These are phyloP conservation scores for Aeoliscus strigatus DNA, from an alignment of 2,797 vertebrate species.

Conservation along the genomic window DNA sequence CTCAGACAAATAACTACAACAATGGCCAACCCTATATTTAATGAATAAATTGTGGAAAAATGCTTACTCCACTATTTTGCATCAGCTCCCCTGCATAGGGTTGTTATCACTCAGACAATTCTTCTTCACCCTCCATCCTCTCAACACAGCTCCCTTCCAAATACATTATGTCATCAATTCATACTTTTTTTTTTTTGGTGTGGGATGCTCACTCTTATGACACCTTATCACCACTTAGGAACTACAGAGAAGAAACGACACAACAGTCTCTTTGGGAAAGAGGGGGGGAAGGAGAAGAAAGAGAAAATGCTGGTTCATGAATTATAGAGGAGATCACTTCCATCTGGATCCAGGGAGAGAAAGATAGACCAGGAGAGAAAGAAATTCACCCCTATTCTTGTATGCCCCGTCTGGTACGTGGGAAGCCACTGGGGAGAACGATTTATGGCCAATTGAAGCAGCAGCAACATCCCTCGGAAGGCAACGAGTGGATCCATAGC, in stretches of 20 bases:
- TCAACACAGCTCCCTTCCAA: slow-evolving; percentile 24
- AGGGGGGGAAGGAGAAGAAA: slow-evolving; percentile 51
- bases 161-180: slow-evolving; percentile 29
- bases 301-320: slow-evolving; percentile 83
- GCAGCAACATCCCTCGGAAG: slow-evolving; percentile 96
- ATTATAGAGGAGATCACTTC: slow-evolving; percentile 91
- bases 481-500: slow-evolving; percentile 97
- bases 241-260: slow-evolving; percentile 38
- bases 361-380: slow-evolving; percentile 59
- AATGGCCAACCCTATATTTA: too few relatives aligned
- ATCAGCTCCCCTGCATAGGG: too few relatives aligned
- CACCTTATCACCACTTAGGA: slow-evolving; percentile 26
- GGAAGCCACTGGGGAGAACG: slow-evolving; percentile 96
- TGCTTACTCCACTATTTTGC: too few relatives aligned
- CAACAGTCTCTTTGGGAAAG: slow-evolving; percentile 62
- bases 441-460: slow-evolving; percentile 99
- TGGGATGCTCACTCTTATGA: slow-evolving; percentile 34
- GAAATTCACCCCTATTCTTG: slow-evolving; percentile 82
- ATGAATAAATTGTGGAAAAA: too few relatives aligned
- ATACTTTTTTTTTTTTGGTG: slow-evolving; percentile 19
- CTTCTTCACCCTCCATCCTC: slow-evolving; percentile 30
- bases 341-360: slow-evolving; percentile 81
- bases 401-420: slow-evolving; percentile 82
- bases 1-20: too few relatives aligned
- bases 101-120: slow-evolving; percentile 23